Conservation (phyloP, 1,140 invertebrate species). For the Hypsibius dujardini region DNA sequence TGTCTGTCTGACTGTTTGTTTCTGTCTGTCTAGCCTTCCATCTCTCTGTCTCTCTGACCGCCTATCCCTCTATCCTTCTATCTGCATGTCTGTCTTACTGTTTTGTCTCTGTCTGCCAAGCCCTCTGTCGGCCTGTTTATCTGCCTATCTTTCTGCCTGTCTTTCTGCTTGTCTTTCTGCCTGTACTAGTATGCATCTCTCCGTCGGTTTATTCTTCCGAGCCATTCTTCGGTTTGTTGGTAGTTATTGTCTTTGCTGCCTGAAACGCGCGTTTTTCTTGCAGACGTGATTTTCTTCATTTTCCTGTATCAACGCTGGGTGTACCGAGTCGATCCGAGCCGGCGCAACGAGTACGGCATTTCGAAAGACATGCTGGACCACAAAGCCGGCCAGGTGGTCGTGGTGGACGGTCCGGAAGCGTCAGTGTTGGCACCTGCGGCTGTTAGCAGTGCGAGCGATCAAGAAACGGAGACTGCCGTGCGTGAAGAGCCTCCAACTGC, state of each 20-base stretch:
- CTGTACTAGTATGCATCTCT: too few relatives aligned
- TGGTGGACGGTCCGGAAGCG: not conserved
- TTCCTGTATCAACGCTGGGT: conserved; percentile 97
- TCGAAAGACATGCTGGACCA: conserved; percentile 35
- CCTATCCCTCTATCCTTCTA: not conserved
- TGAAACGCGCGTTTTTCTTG: conserved; percentile 29
- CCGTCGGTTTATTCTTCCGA: too few relatives aligned
- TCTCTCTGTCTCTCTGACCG: not conserved
- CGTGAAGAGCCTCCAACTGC: not conserved
- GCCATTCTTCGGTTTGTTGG: too few relatives aligned
- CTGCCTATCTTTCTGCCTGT: not conserved
- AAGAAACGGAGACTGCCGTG: too few relatives aligned
- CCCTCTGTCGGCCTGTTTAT: too few relatives aligned
- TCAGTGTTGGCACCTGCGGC: not conserved
- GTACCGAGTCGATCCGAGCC: conserved; percentile 77
- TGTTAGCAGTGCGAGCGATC: too few relatives aligned
- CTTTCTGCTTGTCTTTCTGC: conserved; percentile 19
- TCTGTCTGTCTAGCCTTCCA: too few relatives aligned
- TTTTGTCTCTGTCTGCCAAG: conserved; percentile 8
- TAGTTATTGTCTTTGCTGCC: too few relatives aligned
- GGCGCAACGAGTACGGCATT: conserved; percentile 90
- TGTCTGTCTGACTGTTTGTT: too few relatives aligned
- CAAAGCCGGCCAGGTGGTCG: not conserved
- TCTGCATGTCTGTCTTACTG: not conserved
- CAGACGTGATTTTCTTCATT: conserved; percentile 93